These are phyloP conservation scores for Lypha dubia DNA, from an alignment of 2,888 invertebrate genomes.

Conservation along the genomic window DNA sequence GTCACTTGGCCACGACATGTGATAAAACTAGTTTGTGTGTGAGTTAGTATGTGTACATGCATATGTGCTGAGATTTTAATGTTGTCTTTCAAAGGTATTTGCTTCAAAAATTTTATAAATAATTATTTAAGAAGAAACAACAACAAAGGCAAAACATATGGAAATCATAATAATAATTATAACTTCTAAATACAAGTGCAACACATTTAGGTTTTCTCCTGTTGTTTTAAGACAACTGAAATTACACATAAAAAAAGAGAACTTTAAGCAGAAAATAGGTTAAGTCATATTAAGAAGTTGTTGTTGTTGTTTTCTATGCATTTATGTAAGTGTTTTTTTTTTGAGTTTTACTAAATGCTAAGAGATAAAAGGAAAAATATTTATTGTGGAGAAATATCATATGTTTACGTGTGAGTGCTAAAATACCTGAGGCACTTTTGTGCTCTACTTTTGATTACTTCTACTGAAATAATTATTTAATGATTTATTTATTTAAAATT, in stretches of 20 bases:
- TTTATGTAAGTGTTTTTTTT: background rate
- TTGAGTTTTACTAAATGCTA: background rate
- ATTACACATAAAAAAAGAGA: conserved; percentile 14
- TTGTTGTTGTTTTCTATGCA: background rate
- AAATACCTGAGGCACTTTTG: conserved; percentile 34
- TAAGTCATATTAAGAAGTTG: conserved; percentile 21
- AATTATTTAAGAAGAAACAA: conserved; percentile 23
- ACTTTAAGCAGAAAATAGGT: conserved; percentile 32
- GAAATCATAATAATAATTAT: conserved; percentile 46
- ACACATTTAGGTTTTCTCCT: conserved; percentile 37
- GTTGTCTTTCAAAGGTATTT: conserved; percentile 50
- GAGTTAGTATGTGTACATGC: background rate
- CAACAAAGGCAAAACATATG: conserved; percentile 44
- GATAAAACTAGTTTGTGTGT: background rate
- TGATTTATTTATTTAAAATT: background rate
- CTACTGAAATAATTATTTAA: conserved; percentile 1
- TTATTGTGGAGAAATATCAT: conserved; percentile 23
- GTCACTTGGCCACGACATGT: background rate
- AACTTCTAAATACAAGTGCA: conserved; percentile 48
- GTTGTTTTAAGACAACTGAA: conserved; percentile 20
- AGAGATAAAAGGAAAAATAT: conserved; percentile 28
- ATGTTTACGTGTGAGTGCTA: background rate
- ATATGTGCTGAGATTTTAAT: conserved; percentile 15
- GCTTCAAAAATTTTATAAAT: conserved; percentile 31
- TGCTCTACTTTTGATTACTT: conserved; percentile 18